A percentile compares a stretch with the other conserved stretches of the same genome.
These are phyloP conservation scores for Cylas formicarius DNA, from an alignment of 1,140 invertebrate genomes.

Conservation along the genomic window DNA sequence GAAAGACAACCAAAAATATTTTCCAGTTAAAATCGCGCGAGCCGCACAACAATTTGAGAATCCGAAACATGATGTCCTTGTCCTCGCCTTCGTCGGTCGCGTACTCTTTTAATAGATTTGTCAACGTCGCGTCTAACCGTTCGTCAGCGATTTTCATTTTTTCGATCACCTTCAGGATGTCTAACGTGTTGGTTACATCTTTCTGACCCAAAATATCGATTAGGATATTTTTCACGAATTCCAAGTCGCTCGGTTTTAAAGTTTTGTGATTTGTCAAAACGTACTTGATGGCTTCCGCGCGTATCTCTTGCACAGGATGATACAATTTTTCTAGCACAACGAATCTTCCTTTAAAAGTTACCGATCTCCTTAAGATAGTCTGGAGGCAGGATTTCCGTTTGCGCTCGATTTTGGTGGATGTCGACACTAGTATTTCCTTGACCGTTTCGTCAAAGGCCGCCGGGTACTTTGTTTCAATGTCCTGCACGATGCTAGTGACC, in stretches of 20 bases:
- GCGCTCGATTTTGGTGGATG: slow-evolving; percentile 8
- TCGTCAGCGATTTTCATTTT: slow-evolving; percentile 12
- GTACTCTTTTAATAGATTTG: too few species aligned
- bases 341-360: slow-evolving; percentile 19
- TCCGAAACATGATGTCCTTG: background rate
- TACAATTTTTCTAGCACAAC: slow-evolving; percentile 60
- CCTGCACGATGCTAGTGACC: slow-evolving; percentile 21
- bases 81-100: too few species aligned
- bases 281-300: slow-evolving; percentile 54
- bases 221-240: slow-evolving; percentile 51
- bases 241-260: slow-evolving; percentile 45
- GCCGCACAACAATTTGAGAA: background rate
- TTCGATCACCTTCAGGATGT: slow-evolving; percentile 24
- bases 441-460: slow-evolving; percentile 56
- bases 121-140: too few species aligned
- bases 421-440: slow-evolving; percentile 22
- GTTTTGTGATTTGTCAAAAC: slow-evolving; percentile 46
- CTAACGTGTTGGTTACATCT: slow-evolving; percentile 48
- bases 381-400: slow-evolving; percentile 19
- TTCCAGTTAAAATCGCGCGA: slow-evolving; percentile 28
- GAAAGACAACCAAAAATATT: slow-evolving; percentile 46
- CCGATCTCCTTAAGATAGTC: slow-evolving; percentile 23
- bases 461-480: slow-evolving; percentile 50
- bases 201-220: slow-evolving; percentile 47
- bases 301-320: slow-evolving; percentile 53